Evolutionary conservation across 2,797 vertebrate genomes (phyloP).

Genomic region (Poeciliopsis infans): DNA sequence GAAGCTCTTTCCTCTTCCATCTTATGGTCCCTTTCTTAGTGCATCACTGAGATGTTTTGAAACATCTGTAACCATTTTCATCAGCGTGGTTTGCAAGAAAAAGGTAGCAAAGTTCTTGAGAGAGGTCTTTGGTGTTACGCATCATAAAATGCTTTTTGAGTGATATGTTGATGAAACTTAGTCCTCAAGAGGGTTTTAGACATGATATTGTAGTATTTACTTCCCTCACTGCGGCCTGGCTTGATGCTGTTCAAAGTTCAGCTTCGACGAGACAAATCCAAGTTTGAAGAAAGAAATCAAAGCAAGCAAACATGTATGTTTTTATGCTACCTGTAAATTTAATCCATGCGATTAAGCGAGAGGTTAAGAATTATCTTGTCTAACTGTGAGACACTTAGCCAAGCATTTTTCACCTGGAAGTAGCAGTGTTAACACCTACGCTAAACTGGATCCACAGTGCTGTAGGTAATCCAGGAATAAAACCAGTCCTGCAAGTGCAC

Average conservation of each 20-base stretch:
- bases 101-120: neutral
- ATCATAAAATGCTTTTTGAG: neutral
- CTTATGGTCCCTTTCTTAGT: neutral
- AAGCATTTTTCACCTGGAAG: constrained; percentile 7
- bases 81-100: neutral
- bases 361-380: constrained; percentile 14
- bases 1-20: neutral
- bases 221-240: neutral
- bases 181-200: neutral
- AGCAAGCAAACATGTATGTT: neutral
- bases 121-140: neutral
- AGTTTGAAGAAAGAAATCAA: neutral
- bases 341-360: constrained; percentile 15
- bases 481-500: constrained; percentile 24
- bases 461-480: constrained; percentile 19
- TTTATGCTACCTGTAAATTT: neutral
- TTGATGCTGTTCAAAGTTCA: neutral
- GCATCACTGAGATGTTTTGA: neutral
- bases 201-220: neutral
- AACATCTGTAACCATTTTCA: neutral
- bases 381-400: constrained; percentile 6
- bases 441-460: constrained; percentile 14
- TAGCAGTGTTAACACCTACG: constrained; percentile 5
- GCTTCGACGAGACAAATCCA: neutral
- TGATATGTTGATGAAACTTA: neutral